Evolutionary conservation across 2,797 vertebrate species (phyloP).

Genomic region (Sylvia borin): DNA sequence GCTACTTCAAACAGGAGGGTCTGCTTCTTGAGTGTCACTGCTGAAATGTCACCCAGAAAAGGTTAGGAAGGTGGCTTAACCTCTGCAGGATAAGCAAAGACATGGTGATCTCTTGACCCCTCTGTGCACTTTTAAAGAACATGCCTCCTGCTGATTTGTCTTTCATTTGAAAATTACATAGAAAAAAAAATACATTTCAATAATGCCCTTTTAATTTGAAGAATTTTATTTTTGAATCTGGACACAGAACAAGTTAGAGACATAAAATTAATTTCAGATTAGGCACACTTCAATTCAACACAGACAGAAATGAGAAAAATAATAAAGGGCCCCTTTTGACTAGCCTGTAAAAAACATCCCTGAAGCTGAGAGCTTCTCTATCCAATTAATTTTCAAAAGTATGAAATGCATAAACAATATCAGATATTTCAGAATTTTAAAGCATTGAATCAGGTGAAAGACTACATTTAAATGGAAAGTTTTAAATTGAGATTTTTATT

Average conservation of each 20-base stretch:
- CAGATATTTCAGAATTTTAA: neutral
- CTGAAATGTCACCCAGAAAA: neutral
- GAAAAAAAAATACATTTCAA: neutral
- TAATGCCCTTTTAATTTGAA: neutral
- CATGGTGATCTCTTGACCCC: neutral
- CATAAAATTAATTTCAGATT: neutral
- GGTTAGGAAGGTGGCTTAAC: neutral
- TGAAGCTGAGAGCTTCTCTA: neutral
- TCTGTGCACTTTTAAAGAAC: neutral
- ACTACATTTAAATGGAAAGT: neutral
- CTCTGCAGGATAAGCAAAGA: neutral
- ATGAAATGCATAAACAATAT: neutral
- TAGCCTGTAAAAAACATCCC: neutral
- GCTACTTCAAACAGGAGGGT: neutral
- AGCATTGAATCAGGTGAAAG: neutral
- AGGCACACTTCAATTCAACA: neutral
- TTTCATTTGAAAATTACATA: fast-evolving
- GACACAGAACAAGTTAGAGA: neutral
- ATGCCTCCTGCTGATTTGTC: neutral
- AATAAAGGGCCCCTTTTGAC: neutral
- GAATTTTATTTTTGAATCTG: neutral
- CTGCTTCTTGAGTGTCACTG: neutral
- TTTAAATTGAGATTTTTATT: neutral
- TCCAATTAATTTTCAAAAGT: neutral
- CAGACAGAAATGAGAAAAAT: neutral